Evolutionary conservation across 2,113 vertebrate genomes (phyloP), one percentile per base, ranked within the genome.

Genomic region (Thymallus thymallus): DNA sequence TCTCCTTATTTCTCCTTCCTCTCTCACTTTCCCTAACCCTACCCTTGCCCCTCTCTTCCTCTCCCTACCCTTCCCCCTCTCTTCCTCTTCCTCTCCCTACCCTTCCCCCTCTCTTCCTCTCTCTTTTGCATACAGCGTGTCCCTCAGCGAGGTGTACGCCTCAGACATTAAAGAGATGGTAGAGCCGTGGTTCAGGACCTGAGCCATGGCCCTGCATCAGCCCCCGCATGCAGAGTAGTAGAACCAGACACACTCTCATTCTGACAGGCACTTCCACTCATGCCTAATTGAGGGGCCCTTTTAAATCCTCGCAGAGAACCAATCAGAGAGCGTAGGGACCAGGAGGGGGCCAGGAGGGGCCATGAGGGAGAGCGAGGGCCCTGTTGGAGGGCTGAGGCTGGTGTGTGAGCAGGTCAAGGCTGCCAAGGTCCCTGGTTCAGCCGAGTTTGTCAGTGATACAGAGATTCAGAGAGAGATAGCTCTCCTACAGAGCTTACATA

Each of bases 281-380:
- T 16, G 66, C 55, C 83, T 91, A 91, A 92, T 92, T 92, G 89
- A 91, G 71, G 85, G 16, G 71, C 55, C 85, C 79, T 85, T 87
- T 90, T 88, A 80, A 87, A 90, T 91, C 90, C 89, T 80, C 84
- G 85, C 78, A 81, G 83, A 84, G 86, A 86, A 86, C 86, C 87
- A 87, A 85, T 86, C 80, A 74, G 61, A 75, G 73, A 78, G 82
- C 80, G 82, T 83, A 51, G 16, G 5, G 48, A 18, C 48, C 48
- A 18, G 48, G 16, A 69, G 79, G 78, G 75, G 73, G 41, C 69
- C 63, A 69, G 22, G 76, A 80, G 84, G 69, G 74, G 30, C 72
- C 63, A 71, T 20, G 75, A 80, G 82, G 73, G 74, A 71, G 72
- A 76, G 16, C 3, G 5, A 48, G 79, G 76, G 81, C 74, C 66